Evolutionary conservation across 1,140 invertebrate genomes (phyloP).

Genomic region (Lasioglossum albipes): DNA sequence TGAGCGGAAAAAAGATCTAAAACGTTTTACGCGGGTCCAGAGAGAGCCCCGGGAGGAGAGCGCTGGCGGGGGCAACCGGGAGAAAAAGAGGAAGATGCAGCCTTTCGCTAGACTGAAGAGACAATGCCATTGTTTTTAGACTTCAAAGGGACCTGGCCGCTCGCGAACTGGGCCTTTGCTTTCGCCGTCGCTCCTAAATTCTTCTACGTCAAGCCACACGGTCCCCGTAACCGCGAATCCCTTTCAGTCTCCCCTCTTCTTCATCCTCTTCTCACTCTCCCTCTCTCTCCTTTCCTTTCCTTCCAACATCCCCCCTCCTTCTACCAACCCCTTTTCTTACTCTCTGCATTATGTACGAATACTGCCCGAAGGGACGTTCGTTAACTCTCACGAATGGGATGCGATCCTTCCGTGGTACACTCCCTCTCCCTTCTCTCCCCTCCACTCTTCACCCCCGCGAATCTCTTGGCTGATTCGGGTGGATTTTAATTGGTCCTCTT

Average conservation of each 20-base stretch:
- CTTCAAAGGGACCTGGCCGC: constrained; percentile 79
- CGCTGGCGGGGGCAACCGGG: constrained; percentile 7
- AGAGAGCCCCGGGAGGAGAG: constrained; percentile 11
- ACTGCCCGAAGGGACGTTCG: constrained; percentile 64
- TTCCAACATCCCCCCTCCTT: constrained; percentile 8
- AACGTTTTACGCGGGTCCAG: constrained; percentile 47
- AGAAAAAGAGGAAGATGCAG: constrained; percentile 62
- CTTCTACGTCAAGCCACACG: constrained; percentile 75
- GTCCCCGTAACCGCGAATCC: constrained; percentile 64
- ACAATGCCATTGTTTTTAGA: constrained; percentile 81
- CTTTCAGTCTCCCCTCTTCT: constrained; percentile 10
- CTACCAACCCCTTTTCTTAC: constrained; percentile 55
- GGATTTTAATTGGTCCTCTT: constrained; percentile 48
- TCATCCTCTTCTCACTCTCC: constrained; percentile 15
- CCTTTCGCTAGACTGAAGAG: constrained; percentile 79
- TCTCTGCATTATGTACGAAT: constrained; percentile 67
- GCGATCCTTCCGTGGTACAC: constrained; percentile 16
- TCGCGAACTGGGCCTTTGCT: constrained; percentile 77
- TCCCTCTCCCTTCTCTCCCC: constrained; percentile 3
- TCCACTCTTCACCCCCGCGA: not conserved
- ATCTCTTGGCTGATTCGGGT: constrained; percentile 2
- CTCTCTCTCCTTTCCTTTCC: constrained; percentile 18
- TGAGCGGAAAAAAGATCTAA: constrained; percentile 60
- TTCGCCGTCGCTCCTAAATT: constrained; percentile 80
- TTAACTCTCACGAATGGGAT: constrained; percentile 60